phyloP scores from a whole-genome alignment of 2,797 vertebrate genomes.

The Anguilla pacifica region DNA sequence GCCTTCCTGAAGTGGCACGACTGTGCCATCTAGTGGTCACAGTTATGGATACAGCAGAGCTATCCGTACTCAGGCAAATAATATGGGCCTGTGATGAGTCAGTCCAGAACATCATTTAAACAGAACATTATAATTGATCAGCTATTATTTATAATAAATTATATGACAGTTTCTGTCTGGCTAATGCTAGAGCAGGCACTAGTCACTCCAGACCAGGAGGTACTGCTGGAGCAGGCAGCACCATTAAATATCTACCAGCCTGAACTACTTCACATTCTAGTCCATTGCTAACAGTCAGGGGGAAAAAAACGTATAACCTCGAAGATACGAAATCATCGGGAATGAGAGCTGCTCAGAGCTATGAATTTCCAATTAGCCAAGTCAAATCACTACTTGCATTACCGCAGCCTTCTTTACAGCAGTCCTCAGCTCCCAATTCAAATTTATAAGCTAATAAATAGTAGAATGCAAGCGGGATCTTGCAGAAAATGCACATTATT shows the following conservation, averaged over 20 bases:
- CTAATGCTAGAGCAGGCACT: neutral
- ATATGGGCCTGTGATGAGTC: neutral
- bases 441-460: no score
- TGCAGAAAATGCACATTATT: no score
- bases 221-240: no score
- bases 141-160: neutral
- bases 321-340: no score
- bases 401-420: neutral
- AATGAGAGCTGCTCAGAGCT: no score
- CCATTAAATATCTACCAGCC: no score
- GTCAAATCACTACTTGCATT: neutral
- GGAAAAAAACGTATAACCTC: no score
- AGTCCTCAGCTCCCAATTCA: neutral
- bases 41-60: neutral
- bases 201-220: neutral
- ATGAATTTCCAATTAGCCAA: neutral
- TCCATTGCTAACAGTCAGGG: no score
- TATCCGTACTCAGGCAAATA: neutral
- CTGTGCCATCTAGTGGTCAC: conserved; percentile 41
- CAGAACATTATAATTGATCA: neutral
- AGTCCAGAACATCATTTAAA: neutral
- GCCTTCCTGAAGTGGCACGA: neutral
- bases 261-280: no score
- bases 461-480: no score
- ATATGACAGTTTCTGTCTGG: neutral